These are phyloP conservation scores for Pygoscelis antarcticus DNA, from an alignment of 2,113 vertebrate species.

Conservation along the genomic window DNA sequence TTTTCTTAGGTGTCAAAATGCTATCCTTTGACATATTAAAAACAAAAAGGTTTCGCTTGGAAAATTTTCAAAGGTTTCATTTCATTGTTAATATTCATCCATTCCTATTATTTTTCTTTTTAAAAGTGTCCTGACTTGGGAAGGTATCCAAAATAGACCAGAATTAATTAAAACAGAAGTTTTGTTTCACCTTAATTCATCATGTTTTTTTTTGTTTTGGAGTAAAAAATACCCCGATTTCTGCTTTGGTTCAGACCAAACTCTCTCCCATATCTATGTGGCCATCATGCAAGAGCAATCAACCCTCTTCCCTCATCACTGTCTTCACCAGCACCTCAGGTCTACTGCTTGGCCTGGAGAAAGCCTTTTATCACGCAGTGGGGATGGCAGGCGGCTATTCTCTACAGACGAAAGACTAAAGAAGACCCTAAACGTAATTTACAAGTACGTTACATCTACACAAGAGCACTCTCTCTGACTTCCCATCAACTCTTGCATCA, in stretches of 20 bases:
- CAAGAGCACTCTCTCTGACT: not conserved
- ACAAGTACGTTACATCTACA: not conserved
- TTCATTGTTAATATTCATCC: not conserved
- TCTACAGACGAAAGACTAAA: not conserved
- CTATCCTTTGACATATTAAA: not conserved
- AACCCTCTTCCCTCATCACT: not conserved
- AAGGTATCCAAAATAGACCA: not conserved
- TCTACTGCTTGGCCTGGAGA: not conserved
- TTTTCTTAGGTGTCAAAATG: conserved; percentile 23
- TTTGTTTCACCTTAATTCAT: not conserved
- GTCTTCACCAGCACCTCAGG: not conserved
- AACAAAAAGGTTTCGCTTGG: not conserved
- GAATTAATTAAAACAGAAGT: not conserved
- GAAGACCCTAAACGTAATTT: conserved; percentile 6
- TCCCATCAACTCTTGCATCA: not conserved
- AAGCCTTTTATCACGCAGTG: rapidly evolving
- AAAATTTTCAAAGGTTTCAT: not conserved
- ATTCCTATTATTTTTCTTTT: not conserved
- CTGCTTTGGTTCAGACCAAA: not conserved
- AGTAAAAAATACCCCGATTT: not conserved
- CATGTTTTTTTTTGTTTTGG: not conserved
- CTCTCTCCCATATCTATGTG: not conserved
- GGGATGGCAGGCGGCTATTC: not conserved
- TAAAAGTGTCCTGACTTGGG: not conserved
- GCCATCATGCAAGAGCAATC: not conserved